Percentiles rank a stretch among this genome's conserved stretches.
These are phyloP conservation scores for Drosophila seclusa DNA, from an alignment of 2,888 invertebrate species.

Conservation along the genomic window DNA sequence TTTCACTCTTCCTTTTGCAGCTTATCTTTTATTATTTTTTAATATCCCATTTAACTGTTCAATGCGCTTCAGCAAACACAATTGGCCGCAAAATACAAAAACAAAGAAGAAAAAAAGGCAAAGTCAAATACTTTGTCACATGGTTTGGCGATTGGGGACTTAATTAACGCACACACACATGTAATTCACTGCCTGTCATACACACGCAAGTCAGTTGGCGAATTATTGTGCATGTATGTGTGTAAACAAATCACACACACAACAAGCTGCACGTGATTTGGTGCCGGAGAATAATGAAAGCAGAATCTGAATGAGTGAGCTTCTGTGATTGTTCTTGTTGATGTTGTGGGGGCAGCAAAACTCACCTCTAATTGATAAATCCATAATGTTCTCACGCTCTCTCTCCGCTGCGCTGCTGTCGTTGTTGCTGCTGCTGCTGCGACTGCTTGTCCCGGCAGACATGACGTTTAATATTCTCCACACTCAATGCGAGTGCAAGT, in stretches of 20 bases:
- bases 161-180: slow-evolving; percentile 35
- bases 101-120: slow-evolving; percentile 44
- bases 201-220: slow-evolving; percentile 7
- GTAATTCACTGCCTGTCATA: slow-evolving; percentile 10
- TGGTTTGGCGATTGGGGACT: slow-evolving; percentile 50
- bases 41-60: slow-evolving; percentile 53
- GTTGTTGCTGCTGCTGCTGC: slow-evolving; percentile 9
- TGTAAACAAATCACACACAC: slow-evolving; percentile 67
- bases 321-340: slow-evolving; percentile 1
- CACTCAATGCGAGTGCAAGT: slow-evolving; percentile 28
- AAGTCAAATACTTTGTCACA: slow-evolving; percentile 76
- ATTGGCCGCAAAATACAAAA: slow-evolving; percentile 53
- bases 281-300: slow-evolving; percentile 14
- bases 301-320: slow-evolving; percentile 42
- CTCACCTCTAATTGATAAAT: slow-evolving; percentile 82
- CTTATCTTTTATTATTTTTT: slow-evolving; percentile 29
- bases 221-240: slow-evolving; percentile 28
- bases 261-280: slow-evolving; percentile 48
- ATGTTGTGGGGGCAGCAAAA: slow-evolving; percentile 12
- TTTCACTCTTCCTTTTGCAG: not conserved
- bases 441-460: slow-evolving; percentile 48
- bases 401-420: slow-evolving; percentile 14
- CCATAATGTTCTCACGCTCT: slow-evolving; percentile 74
- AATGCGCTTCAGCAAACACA: slow-evolving; percentile 46
- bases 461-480: slow-evolving; percentile 24